Base-by-base conservation (phyloP, 1,140 invertebrate species). In the Holotrichia oblita region DNA sequence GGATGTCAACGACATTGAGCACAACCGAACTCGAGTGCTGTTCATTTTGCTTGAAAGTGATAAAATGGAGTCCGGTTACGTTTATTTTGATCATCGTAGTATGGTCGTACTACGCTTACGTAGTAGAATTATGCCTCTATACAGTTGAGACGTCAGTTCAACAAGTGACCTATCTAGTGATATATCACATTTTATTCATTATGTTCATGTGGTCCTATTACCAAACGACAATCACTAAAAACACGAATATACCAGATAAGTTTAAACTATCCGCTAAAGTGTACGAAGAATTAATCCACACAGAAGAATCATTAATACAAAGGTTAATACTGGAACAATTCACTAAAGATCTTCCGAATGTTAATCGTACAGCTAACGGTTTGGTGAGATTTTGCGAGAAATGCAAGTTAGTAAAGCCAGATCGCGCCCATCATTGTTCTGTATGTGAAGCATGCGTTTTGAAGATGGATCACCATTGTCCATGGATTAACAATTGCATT, bases 391-490 rank as follows among this genome's bases (percentile, higher is more conserved):
- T 96, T 86, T 99, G 98, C 90, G 96, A 98, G 83, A 96, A 97
- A 83, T 99, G 98, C 88, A 91, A 93, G 82, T 90, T 96, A 80
- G 92, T 99, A 78, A 99, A 99, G 87, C 98, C 98, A 55, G 98
- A 99, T 88, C 90, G 98, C 79, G 93, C 96, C 64, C 98, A 99
- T 88, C 98, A 99, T 87, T 99, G 98, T 88, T 97, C 96, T 83
- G 96, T 98, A 4, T 99, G 97, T 89, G 92, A 94, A 34, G 91
- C 91, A 81, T 98, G 97, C 90, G 94, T 98, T 4, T 90, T 98
- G 78, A 99, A 99, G 90, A 99, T 99, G 97, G 98, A 99, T 89
- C 98, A 99, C 88, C 97, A 99, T 87, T 99, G 98, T 89, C 97
- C 97, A 9, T 99, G 97, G 98, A 97, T 99, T 74, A 99, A 99